Evolutionary conservation across 2,113 vertebrate genomes (phyloP), one percentile per base, ranked within the genome.

Genomic region (Mobula hypostoma): DNA sequence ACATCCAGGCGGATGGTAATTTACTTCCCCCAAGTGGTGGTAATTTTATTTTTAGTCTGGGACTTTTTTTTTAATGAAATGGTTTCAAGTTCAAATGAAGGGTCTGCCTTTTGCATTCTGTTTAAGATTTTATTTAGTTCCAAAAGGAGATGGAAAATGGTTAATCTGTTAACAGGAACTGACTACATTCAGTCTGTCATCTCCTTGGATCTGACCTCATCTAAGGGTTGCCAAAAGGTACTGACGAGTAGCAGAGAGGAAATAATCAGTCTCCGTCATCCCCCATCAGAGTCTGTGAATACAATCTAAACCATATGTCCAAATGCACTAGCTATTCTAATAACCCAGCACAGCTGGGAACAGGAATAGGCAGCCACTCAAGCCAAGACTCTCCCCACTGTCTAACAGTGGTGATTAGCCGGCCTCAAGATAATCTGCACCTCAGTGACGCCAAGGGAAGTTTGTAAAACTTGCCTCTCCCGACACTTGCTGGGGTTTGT

Each of bases 231-330:
- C 90, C 90, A 92, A 61, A 24, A 40, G 19, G 70, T 36, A 27
- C 91, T 76, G 70, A 48, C 36, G 68, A 93, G 36, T 24, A 93
- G 91, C 90, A 93, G 91, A 40, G 88, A 76, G 91, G 40, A 93
- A 93, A 74, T 70, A 74, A 74, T 72, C 68, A 24, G 66, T 72
- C 90, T 32, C 90, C 32, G 63, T 92, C 90, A 92, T 72, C 91
- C 40, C 68, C 40, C 14, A 36, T 74, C 91, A 56, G 91, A 93
- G 90, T 48, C 36, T 74, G 70, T 19, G 91, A 74, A 56, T 12
- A 93, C 68, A 36, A 93, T 93, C 68, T 27, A 74, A 93, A 93
- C 91, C 91, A 93, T 93, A 93, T 93, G 91, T 72, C 68, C 14
- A 40, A 56, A 32, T 74, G 68, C 90, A 21, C 66, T 93, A 74